phyloP scores from a whole-genome alignment of 30 jellyfish, hydroid and myxozoan genomes.

The Hydractinia echinata region DNA sequence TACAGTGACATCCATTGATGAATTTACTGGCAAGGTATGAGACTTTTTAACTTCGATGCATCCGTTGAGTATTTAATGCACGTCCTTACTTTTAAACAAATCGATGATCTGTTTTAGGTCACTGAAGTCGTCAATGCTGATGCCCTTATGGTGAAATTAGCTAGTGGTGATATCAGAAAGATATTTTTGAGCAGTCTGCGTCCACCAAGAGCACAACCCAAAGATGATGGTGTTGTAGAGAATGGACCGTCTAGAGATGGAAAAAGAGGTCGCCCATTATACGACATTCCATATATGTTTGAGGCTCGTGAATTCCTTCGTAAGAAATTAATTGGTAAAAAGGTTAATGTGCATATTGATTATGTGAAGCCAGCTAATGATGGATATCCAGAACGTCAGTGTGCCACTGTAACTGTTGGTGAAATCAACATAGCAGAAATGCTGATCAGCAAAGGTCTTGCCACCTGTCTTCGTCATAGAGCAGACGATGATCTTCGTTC shows the following conservation, averaged over 20 bases:
- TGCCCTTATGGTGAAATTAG: conserved; percentile 67
- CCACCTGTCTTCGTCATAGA: conserved; percentile 80
- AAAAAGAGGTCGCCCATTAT: conserved; percentile 79
- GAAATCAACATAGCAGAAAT: conserved; percentile 89
- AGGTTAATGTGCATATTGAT: conserved; percentile 74
- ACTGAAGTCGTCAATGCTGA: conserved; percentile 82
- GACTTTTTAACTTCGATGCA: no score
- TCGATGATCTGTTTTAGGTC: conserved; percentile 69
- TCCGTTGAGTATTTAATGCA: no score
- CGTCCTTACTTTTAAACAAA: no score
- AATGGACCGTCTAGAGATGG: conserved; percentile 87
- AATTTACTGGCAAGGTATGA: no score
- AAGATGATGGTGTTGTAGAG: conserved; percentile 56
- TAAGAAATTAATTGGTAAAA: conserved; percentile 73
- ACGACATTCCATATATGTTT: conserved; percentile 90
- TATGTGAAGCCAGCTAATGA: conserved; percentile 85
- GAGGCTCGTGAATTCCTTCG: conserved; percentile 89
- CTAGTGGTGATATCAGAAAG: conserved; percentile 50
- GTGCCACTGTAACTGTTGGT: conserved; percentile 81
- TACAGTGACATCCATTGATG: conserved; percentile 11
- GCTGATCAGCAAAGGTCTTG: conserved; percentile 90
- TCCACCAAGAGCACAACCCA: conserved; percentile 81
- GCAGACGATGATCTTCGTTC: conserved; percentile 92
- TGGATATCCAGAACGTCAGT: conserved; percentile 84
- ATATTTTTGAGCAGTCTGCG: conserved; percentile 83